Evolutionary conservation across 2,888 invertebrate species (phyloP), one percentile per base, ranked within the genome.

Genomic region (Pristionchus maxplancki): DNA sequence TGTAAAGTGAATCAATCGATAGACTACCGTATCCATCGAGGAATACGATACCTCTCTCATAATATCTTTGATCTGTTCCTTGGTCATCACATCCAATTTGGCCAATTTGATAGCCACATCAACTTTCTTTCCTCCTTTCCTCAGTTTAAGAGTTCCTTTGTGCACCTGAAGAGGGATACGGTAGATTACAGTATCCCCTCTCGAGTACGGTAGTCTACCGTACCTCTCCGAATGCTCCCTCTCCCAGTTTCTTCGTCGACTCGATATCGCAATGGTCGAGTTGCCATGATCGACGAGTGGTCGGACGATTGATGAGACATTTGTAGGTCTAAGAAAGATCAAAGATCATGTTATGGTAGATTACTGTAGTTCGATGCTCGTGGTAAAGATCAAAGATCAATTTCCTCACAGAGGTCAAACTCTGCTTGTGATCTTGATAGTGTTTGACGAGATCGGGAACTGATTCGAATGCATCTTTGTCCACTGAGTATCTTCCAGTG

Each of bases 211-310:
- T 37, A 24, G 5, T 44, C 83, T 53, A 58, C 58, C 5, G 5
- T 48, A 87, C 87, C 71, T 87, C 87, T 87, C 87, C 87, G 44
- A 87, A 87, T 50, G 87, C 87, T 24, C 87, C 87, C 50, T 87
- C 87, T 87, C 87, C 87, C 31, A 87, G n/a, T 48, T 87, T 87
- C 87, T 87, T 87, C 34, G 84, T 84, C 24, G n/a, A 37, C n/a
- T 84, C 67, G 44, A 87, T 71, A 31, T 87, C 87, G n/a, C 17
- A 40, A 24, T 87, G 87, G 17, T 87, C 87, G 40, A 87, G 48
- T 71, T 87, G 48, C 87, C 87, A 87, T n/a, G 28, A 31, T 17
- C 71, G 62, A 50, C 87, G 67, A 82, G 82, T 82, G 20, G 37
- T 82, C 17, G 82, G 50, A 34, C 82, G 28, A 28, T 44, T 50